Evolutionary conservation across 35 echinoderm and acorn worm species (phyloP).

Genomic region (Heliocidaris tuberculata): DNA sequence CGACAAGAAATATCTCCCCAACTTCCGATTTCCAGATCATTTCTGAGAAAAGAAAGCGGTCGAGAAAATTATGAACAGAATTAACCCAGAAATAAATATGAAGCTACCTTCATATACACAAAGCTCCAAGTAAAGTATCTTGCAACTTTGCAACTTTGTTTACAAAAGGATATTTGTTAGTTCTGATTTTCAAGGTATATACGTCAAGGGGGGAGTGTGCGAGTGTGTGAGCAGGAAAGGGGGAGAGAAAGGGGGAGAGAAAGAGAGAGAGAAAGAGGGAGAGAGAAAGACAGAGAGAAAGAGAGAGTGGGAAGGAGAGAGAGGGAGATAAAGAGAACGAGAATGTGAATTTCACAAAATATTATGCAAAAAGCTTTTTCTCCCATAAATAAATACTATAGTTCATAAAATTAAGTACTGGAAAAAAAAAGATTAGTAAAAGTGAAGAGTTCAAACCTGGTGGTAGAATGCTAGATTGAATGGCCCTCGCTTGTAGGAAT

Average conservation of each 20-base stretch:
- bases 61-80: not conserved
- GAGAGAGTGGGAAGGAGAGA: no score
- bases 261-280: not conserved
- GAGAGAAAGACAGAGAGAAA: not conserved
- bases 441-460: conserved; percentile 48
- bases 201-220: not conserved
- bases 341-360: no score
- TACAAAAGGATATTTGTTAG: no score
- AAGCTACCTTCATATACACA: not conserved
- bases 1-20: conserved; percentile 49
- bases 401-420: no score
- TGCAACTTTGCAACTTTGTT: no score
- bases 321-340: no score
- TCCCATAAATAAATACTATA: not conserved
- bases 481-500: conserved; percentile 91
- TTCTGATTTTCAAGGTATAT: no score
- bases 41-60: conserved; percentile 35
- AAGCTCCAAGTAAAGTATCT: no score
- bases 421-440: not conserved
- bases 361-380: not conserved
- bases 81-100: not conserved
- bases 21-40: conserved; percentile 76
- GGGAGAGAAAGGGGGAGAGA: no score
- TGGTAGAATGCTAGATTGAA: conserved; percentile 77
- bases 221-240: not conserved